Evolutionary conservation across 2,888 invertebrate species (phyloP), one percentile per base, ranked within the genome.

Genomic region (Erebia palarica): DNA sequence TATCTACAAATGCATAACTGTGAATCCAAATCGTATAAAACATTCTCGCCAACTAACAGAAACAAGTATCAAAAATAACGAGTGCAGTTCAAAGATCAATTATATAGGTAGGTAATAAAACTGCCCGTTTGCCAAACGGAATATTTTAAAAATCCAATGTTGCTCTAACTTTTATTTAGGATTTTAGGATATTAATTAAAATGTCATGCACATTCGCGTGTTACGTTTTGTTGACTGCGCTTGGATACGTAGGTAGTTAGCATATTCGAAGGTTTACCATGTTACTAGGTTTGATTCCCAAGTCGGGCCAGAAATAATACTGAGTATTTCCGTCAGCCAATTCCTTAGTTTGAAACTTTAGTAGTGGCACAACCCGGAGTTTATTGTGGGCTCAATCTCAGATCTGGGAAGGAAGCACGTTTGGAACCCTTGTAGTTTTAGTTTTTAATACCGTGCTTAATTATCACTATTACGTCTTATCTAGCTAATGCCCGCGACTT

Each of bases 41-140:
- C 44, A 18, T 44, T 16, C 18, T 7, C 16, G 59, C 36, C 42
- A 59, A 9, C 59, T 18, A 44, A 16, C 61, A 18, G 47, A 61
- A 47, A 47, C 61, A 47, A 61, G 18, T 61, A 47, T 47, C 61
- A 61, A 61, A 61, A 61, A 44, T 61, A 61, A 61, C 61, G 61
- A 60, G 61, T 21, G 7, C 61, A 47, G 61, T 61, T 21, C 61
- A 61, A 61, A 47, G 13, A 44, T 1, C 11, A 61, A 18, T 13
- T 47, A 36, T 36, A 36, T 36, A 27, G 27, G 4, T 27, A 36
- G 36, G 36, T 36, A 47, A 47, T 36, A 47, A 47, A 61, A 21
- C 18, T 61, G 60, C 60, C 9, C 18, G 44, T 61, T 47, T 18
- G 21, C 47, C 44, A 61, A 47, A 21, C 18, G 44, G 18, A 47